Base-by-base conservation (phyloP, 2,113 vertebrate species). In the Poecilia latipinna region DNA sequence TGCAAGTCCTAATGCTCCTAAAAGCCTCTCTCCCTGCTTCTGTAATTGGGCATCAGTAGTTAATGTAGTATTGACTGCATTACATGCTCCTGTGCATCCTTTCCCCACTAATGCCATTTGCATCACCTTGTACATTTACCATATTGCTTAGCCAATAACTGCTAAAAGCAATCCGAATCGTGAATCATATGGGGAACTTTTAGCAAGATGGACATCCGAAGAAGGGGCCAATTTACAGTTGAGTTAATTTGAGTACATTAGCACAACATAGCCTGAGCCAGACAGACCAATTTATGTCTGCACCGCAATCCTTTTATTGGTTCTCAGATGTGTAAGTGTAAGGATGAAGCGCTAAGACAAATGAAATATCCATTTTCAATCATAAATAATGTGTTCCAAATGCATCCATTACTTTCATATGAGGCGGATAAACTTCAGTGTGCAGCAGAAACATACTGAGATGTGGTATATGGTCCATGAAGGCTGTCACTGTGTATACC, bases 21-120 rank as follows among this genome's bases (percentile, higher is more conserved):
- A 99, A 99, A 99, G 96, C 97, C 97, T 97, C 97, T 98, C 96
- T 98, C 95, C 95, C 94, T 95, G 96, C 95, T 96, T 95, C 96
- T 97, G 97, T 99, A 99, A 99, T 99, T 99, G 98, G 97, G 98
- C 97, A 97, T 97, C 97, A 98, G 98, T 98, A 99, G 97, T 99
- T 99, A 99, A 99, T 99, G 97, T 96, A 97, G 97, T 99, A 99
- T 99, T 99, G 98, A 99, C 97, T 98, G 97, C 97, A 99, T 99
- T 99, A 98, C 96, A 98, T 97, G 97, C 96, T 97, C 96, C 97
- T 95, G 96, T 98, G 97, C 97, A 97, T 98, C 96, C 97, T 97
- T 96, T 94, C 94, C 51, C 96, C 95, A 91, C 96, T 99, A 98
- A 99, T 98, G 97, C 97, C 97, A 98, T 98, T 97, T 98, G 97